Evolutionary conservation across 2,113 vertebrate species (phyloP).

Genomic region (Halichoeres trimaculatus): DNA sequence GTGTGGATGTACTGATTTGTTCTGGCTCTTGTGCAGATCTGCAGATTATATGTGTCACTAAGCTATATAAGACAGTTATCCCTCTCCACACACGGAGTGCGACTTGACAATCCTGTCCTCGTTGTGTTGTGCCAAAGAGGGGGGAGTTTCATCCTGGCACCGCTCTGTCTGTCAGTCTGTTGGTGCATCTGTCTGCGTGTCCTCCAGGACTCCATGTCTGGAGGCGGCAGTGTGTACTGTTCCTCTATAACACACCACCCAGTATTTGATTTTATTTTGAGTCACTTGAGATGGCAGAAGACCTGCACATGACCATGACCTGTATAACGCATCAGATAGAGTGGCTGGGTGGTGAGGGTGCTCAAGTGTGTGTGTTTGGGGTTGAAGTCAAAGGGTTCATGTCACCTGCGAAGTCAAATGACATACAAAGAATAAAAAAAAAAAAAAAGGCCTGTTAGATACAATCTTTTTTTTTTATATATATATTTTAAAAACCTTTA

Average conservation of each 20-base stretch:
- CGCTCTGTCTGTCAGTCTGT: conserved; percentile 61
- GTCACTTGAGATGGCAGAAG: conserved; percentile 17
- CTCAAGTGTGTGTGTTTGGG: background rate
- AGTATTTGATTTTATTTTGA: conserved; percentile 47
- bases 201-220: conserved; percentile 36
- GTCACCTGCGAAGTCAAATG: background rate
- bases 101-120: conserved; percentile 45
- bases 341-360: background rate
- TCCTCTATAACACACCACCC: conserved; percentile 23
- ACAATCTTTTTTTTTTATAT: no score
- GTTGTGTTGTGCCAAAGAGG: conserved; percentile 36
- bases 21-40: conserved; percentile 30
- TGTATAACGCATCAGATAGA: background rate
- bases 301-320: conserved; percentile 16
- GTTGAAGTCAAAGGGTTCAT: background rate
- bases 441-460: no score
- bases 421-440: background rate
- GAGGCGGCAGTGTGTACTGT: conserved; percentile 29
- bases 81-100: conserved; percentile 23
- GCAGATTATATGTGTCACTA: conserved; percentile 13
- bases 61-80: conserved; percentile 22
- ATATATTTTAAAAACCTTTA: no score
- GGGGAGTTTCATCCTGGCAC: conserved; percentile 55
- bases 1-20: conserved; percentile 25
- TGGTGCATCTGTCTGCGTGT: conserved; percentile 54